phyloP scores from a whole-genome alignment of 2,797 vertebrate species.

The Malurus splendens region DNA sequence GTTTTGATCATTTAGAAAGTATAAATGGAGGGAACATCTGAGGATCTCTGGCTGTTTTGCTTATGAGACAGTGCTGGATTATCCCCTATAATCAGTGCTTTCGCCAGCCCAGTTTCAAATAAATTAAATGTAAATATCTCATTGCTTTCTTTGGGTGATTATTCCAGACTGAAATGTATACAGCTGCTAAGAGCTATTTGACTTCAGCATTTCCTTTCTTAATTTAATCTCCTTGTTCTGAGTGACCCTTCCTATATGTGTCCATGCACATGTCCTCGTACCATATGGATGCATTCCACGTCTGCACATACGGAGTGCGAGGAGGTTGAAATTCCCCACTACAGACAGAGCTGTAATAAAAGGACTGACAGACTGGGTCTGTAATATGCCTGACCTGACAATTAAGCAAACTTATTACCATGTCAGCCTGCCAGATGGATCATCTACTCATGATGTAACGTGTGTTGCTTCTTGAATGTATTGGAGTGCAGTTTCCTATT shows the following conservation, averaged over 20 bases:
- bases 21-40: conserved; percentile 32
- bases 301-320: background rate
- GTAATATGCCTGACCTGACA: conserved; percentile 71
- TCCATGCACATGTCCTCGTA: background rate
- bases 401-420: conserved; percentile 68
- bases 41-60: background rate
- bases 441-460: conserved; percentile 53
- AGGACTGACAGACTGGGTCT: conserved; percentile 62
- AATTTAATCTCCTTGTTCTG: conserved; percentile 2
- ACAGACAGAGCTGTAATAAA: conserved; percentile 51
- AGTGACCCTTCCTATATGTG: background rate
- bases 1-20: background rate
- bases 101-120: conserved; percentile 8
- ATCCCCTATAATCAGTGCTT: conserved; percentile 42
- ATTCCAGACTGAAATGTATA: conserved; percentile 14
- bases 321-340: conserved; percentile 12
- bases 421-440: conserved; percentile 74
- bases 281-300: background rate
- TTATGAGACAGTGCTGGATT: conserved; percentile 28
- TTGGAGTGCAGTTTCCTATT: conserved; percentile 50
- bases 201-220: conserved; percentile 15
- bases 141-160: conserved; percentile 45
- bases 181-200: conserved; percentile 38
- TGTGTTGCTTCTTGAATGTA: conserved; percentile 52
- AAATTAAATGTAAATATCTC: conserved; percentile 46